phyloP scores from a whole-genome alignment of 2,797 vertebrate genomes.

The Catamblyrhynchus diadema region DNA sequence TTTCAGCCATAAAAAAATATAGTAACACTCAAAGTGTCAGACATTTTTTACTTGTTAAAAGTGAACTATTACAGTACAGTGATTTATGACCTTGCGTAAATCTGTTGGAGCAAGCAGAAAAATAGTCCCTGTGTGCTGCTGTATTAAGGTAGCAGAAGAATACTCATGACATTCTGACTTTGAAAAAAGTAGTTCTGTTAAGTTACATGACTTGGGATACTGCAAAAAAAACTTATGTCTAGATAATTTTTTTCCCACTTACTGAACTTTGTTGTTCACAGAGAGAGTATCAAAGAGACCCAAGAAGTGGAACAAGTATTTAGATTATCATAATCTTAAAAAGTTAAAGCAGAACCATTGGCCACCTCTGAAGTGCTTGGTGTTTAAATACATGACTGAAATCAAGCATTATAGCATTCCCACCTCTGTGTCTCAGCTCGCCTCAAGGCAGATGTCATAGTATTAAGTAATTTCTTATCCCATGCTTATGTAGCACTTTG shows the following conservation, averaged over 20 bases:
- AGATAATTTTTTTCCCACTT: background rate
- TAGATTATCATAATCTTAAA: background rate
- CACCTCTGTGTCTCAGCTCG: background rate
- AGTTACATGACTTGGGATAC: background rate
- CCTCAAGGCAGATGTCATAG: background rate
- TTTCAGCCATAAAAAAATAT: constrained; percentile 77
- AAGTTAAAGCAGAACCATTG: background rate
- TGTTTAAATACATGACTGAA: background rate
- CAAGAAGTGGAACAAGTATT: background rate
- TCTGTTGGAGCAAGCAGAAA: constrained; percentile 39
- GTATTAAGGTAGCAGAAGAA: constrained; percentile 17
- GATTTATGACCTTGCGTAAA: constrained; percentile 58
- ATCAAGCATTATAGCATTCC: background rate
- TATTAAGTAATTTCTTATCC: background rate
- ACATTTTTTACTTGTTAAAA: constrained; percentile 75
- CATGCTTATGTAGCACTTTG: background rate
- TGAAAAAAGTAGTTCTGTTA: background rate
- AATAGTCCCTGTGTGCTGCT: constrained; percentile 13
- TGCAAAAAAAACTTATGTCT: background rate
- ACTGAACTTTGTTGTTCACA: background rate
- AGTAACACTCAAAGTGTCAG: constrained; percentile 74
- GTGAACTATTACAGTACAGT: constrained; percentile 50
- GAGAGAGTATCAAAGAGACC: background rate
- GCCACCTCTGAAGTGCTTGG: background rate
- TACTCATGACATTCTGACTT: background rate